Base-by-base conservation (phyloP, 2,888 invertebrate species). In the Synanthedon vespiformis region DNA sequence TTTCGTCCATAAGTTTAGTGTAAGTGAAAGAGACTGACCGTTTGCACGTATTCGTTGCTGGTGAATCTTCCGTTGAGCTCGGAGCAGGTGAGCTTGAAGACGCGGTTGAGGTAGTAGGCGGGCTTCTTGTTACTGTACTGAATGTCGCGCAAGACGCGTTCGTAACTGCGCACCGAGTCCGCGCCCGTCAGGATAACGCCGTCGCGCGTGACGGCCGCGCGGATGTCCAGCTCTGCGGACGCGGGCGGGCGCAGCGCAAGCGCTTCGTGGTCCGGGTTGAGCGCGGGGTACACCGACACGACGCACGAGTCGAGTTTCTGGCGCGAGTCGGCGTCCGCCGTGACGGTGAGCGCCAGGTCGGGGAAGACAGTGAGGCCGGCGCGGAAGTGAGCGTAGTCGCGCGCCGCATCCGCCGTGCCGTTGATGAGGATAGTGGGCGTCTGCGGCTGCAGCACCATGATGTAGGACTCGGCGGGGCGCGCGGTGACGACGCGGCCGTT, bases 101-200 rank as follows among this genome's bases (percentile, higher is more conserved):
- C 96, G 58, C 98, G 92, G 86, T 97, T 97, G 60, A 98, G 88
- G 77, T 97, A 97, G 78, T 97, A 97, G 10, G 97, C 97, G 3
- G 98, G 98, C 74, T 98, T 96, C 68, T 94, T 94, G 88, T 99
- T 98, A 74, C 95, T 96, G 88, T 99, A 99, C 63, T 94, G 93
- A 58, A 97, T 92, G 68, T 94, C 92, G 40, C 93, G 90, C 51
- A 96, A 88, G 49, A 91, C 83, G 87, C 88, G 84, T 71, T 94
- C 92, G 67, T 94, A 94, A 72, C 93, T 92, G 69, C 89, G 90
- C n/a, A 93, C 92, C 65, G 92, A 90, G 71, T 94, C 94, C 0
- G 94, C 92, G 3, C 94, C 94, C 51, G 92, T 91, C 27, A 95
- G 90, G 3, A 92, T 91, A 57, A 95, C 95, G 0, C 97, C 96